Base-by-base conservation (phyloP, 2,113 vertebrate genomes). In the Cinclus mexicanus region DNA sequence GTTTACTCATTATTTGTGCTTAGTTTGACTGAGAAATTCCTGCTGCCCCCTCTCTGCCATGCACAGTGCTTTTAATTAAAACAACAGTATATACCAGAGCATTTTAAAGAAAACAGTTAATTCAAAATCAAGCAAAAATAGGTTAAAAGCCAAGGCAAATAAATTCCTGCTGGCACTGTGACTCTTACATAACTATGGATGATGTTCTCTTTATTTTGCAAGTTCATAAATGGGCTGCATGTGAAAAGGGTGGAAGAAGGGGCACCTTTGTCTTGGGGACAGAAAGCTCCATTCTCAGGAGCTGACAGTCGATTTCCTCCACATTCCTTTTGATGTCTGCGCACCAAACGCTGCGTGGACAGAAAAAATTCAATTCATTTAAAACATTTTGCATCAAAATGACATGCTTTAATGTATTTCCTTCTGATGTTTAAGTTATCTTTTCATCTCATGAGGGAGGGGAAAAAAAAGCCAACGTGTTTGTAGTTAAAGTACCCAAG, bases 351-450 rank as follows among this genome's bases (percentile, higher is more conserved):
- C 90, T 57, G 91, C 29, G 4, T 74, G 71, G 84, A 87, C 84
- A 87, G 95, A 94, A 96, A 96, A 96, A 97, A 96, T 90, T 44
- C 60, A 44, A 63, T 86, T 79, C 80, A 74, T 94, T 95, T 94
- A 72, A 94, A 96, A 91, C 83, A 94, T 96, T 97, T 91, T 96
- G 84, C 87, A 94, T 96, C 95, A 94, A 90, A 97, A 96, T 93
- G 92, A 95, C 91, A 61, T 47, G 93, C 89, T 97, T 97, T 97
- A 96, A 94, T 97, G 83, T 94, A 60, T 42, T 78, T 83, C 60
- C 87, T 85, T 97, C 93, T 97, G 95, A 90, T 96, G 77, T 95
- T 97, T 76, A 67, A 97, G 78, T 93, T 94, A 87, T 91, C 90
- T 95, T 96, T 94, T 95, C 87, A 89, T 95, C 91, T 90, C 18